Percentiles rank a stretch among this genome's conserved stretches.
phyloP scores from a whole-genome alignment of 1,140 invertebrate species.

The Nasonia longicornis region DNA sequence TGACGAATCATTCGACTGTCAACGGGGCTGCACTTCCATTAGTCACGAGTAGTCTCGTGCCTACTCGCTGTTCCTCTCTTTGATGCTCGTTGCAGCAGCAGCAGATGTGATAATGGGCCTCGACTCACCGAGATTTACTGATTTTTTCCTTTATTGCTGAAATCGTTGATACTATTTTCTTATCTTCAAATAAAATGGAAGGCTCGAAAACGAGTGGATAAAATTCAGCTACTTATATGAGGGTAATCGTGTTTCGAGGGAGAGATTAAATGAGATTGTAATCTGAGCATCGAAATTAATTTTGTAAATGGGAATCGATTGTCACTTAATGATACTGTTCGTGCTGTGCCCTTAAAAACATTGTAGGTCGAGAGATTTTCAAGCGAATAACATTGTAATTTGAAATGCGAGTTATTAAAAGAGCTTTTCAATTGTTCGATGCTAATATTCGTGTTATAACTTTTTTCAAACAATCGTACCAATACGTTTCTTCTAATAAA shows the following conservation, averaged over 20 bases:
- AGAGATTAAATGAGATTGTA: neutral
- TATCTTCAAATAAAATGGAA: neutral
- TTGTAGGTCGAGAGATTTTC: neutral
- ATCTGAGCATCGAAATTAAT: neutral
- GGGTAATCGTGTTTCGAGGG: too few relatives aligned
- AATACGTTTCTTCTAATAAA: neutral
- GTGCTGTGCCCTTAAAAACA: neutral
- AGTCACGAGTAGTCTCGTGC: slow-evolving; percentile 22
- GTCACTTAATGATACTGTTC: neutral
- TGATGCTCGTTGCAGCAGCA: neutral
- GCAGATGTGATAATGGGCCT: slow-evolving; percentile 19
- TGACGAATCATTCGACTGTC: slow-evolving; percentile 30
- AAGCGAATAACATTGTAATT: neutral
- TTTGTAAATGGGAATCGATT: neutral
- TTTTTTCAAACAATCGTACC: too few relatives aligned
- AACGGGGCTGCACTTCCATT: slow-evolving; percentile 27
- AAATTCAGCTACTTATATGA: too few relatives aligned
- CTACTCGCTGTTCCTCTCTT: neutral
- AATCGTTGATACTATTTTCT: neutral
- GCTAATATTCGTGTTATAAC: too few relatives aligned
- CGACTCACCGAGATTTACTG: slow-evolving; percentile 1
- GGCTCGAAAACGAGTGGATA: neutral
- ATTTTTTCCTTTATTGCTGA: neutral
- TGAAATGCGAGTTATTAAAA: too few relatives aligned
- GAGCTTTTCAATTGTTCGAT: too few relatives aligned